Base-by-base conservation (phyloP, 2,888 invertebrate species). In the Drosophila atripex region DNA sequence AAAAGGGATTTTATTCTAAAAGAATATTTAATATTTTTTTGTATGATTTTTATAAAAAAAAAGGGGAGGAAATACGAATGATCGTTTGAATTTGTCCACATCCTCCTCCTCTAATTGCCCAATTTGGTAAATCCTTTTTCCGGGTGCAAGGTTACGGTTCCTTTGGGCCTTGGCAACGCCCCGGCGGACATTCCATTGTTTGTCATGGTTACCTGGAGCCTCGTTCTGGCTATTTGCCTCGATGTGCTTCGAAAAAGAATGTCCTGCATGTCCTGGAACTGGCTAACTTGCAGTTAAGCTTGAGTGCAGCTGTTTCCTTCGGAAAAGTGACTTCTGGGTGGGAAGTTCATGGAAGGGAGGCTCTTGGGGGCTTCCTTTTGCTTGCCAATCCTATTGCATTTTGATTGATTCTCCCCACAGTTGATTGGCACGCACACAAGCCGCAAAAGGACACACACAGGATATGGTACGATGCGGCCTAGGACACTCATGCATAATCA, bases 361-460 rank as follows among this genome's bases (percentile, higher is more conserved):
- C 46, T 46, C 55, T 32, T 51, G 23, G 16, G 56, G 73, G 46
- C 47, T 41, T 64, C 18, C 21, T 64, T 56, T 47, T 73, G 64
- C 73, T 65, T 71, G 65, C 39, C 73, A 87, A 69, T 78, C 52
- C 66, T 66, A 78, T 84, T 84, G 78, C 76, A 66, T 78, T 80
- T 82, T 85, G 87, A 82, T 82, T 82, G 78, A 76, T 69, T 82
- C 76, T 63, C 46, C 53, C 39, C 61, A 16, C 14, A 76, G 59
- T 77, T 80, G 85, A 77, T 77, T 77, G 78, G 55, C 64, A 55
- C 47, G 32, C 61, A 61, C 55, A 65, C 64, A 46, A 25, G 23
- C 39, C 38, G 50, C 53, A 70, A 41, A 41, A 51, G n/a, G 43
- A 16, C 25, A 11, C 23, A n/a, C 30, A 9, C 18, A 16, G 11